Base-by-base conservation (phyloP, 2,113 vertebrate species). In the Phaetusa simplex region DNA sequence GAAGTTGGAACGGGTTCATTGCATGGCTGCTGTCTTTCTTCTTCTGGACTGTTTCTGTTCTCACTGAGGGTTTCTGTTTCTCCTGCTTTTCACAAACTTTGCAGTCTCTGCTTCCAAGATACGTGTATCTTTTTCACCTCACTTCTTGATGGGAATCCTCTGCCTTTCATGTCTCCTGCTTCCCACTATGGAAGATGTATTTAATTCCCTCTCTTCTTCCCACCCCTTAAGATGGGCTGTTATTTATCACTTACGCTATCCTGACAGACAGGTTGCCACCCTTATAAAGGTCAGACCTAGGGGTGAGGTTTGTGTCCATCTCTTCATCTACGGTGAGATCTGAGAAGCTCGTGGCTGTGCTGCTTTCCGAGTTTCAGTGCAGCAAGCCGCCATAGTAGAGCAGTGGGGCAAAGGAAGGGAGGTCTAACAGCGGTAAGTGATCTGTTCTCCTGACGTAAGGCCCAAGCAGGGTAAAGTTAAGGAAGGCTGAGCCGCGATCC, bases 91-190 rank as follows among this genome's bases (percentile, higher is more conserved):
- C 30, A 58, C 7, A 4, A 82, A 49, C 45, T 82, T 84, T 76
- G 32, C 52, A 61, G 77, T 77, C 73, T 88, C 59, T 59, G 24
- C 55, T 92, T 91, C 67, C 38, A 91, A 87, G 81, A 82, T 56
- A 78, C 1, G 3, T 50, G 11, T 62, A 45, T 82, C 43, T 89
- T 27, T 97, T 95, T 88, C 50, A 90, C 82, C 66, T 95, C 62
- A 9, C 52, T 94, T 88, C 40, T 93, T 90, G 40, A 87, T 80
- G 78, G 29, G 70, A 72, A 56, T 82, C 50, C 40, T 83, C 73
- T 95, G 88, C 65, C 92, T 95, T 93, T 96, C 93, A 84, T 93
- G 81, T 95, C 55, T 83, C 34, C 61, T 76, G 45, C 70, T 85
- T 92, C 38, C 27, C 49, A 45, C 52, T 87, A 79, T 65, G 22